Percentiles rank a stretch among this genome's conserved stretches.
Conservation (phyloP, 2,888 invertebrate species). For the Temnothorax unifasciatus region DNA sequence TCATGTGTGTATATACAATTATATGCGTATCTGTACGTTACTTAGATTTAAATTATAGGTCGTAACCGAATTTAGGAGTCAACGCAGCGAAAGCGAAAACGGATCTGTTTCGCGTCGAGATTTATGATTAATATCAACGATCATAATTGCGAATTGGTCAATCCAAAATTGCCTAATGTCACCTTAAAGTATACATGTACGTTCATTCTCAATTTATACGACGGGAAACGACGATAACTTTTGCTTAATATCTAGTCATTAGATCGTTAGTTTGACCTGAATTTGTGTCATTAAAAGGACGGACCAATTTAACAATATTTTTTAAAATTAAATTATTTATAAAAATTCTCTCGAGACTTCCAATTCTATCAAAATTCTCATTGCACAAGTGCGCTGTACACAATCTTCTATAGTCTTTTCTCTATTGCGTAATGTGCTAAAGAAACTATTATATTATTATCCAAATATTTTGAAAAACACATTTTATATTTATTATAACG, state of each 20-base stretch:
- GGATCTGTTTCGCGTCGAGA: constrained; percentile 40
- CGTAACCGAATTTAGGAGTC: constrained; percentile 74
- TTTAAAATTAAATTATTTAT: neutral
- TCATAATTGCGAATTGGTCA: constrained; percentile 67
- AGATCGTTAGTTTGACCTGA: constrained; percentile 78
- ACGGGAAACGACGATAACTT: constrained; percentile 73
- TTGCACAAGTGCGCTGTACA: neutral
- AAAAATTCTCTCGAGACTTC: neutral
- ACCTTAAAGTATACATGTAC: constrained; percentile 61
- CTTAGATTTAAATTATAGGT: constrained; percentile 72
- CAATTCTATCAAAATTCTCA: neutral
- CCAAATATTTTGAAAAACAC: neutral
- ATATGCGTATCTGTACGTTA: constrained; percentile 77
- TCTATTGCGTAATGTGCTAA: neutral
- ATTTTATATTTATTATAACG: neutral
- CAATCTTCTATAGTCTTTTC: neutral
- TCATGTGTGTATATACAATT: constrained; percentile 74
- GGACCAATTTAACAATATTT: neutral
- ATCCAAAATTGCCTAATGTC: constrained; percentile 73
- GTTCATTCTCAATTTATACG: constrained; percentile 65
- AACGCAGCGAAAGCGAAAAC: constrained; percentile 7
- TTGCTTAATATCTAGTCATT: constrained; percentile 84
- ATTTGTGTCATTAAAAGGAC: constrained; percentile 32
- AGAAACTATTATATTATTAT: constrained; percentile 4
- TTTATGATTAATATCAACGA: constrained; percentile 48